These are phyloP conservation scores for Druon quercuslanigerum DNA, from an alignment of 1,140 invertebrate genomes.

Conservation along the genomic window DNA sequence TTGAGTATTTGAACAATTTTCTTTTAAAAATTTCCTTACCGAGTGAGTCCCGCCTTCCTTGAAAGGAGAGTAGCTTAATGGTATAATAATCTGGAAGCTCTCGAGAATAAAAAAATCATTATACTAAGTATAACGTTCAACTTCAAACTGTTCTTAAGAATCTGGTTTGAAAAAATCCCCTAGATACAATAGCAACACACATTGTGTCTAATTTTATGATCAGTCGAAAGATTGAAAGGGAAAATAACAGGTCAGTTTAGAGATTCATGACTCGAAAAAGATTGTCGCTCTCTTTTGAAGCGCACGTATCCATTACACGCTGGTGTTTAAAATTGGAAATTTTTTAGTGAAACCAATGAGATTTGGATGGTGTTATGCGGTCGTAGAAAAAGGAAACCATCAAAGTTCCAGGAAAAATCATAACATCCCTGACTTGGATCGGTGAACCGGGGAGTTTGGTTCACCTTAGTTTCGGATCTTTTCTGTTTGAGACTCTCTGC, in stretches of 20 bases:
- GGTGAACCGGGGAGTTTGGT: conserved; percentile 20
- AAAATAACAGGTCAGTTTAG: not conserved
- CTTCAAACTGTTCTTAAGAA: too few species aligned
- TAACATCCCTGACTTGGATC: conserved; percentile 37
- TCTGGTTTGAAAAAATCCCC: not conserved
- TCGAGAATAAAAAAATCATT: too few species aligned
- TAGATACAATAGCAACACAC: not conserved
- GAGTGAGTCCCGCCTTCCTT: too few species aligned
- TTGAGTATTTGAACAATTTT: too few species aligned
- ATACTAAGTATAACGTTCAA: too few species aligned
- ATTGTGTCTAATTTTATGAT: conserved; percentile 5
- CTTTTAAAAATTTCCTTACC: too few species aligned
- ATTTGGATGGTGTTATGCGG: conserved; percentile 22
- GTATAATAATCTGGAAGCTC: too few species aligned
- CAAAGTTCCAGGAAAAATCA: conserved; percentile 40
- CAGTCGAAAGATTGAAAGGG: conserved; percentile 14
- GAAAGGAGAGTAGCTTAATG: too few species aligned
- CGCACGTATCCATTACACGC: conserved; percentile 22
- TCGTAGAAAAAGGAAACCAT: conserved; percentile 35
- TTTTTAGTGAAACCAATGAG: conserved; percentile 26
- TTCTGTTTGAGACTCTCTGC: not conserved
- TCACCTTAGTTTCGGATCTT: not conserved
- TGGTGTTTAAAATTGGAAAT: conserved; percentile 3
- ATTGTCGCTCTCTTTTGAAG: conserved; percentile 26
- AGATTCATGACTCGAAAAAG: conserved; percentile 6